Base-by-base conservation (phyloP, 2,888 invertebrate genomes). In the Tortricodes alternella region DNA sequence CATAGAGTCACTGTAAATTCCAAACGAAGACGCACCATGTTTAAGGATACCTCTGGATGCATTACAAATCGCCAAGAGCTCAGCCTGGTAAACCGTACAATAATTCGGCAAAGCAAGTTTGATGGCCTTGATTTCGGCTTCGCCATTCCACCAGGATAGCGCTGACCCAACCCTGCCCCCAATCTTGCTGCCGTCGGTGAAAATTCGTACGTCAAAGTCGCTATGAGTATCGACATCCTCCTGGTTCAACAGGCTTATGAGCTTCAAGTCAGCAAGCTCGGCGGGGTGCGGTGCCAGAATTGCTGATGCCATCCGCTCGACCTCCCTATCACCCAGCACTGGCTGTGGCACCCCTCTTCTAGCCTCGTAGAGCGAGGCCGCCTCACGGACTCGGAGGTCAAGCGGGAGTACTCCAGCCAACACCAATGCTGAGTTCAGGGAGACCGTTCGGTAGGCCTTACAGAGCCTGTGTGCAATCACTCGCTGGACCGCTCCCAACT, bases 71-170 rank as follows among this genome's bases (percentile, higher is more conserved):
- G n/a, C n/a, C n/a, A n/a, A n/a, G n/a, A n/a, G n/a, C n/a, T 27
- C 32, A 2, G 29, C 52, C 48, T 58, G 48, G 38, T 19, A 58
- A 5, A 56, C 59, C 7, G 59, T 52, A 27, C 59, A 59, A 46
- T n/a, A n/a, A n/a, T n/a, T n/a, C n/a, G n/a, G n/a, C n/a, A n/a
- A n/a, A n/a, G n/a, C n/a, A n/a, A n/a, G 24, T 39, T 51, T 53
- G 9, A 11, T 18, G 29, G 35, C 15, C 11, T 41, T 34, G 0
- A 18, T 48, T 15, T 59, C 59, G 24, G 15, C 21, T 1, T 23
- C 37, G 9, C 13, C 21, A 51, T n/a, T n/a, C n/a, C n/a, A n/a
- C n/a, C n/a, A n/a, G n/a, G n/a, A n/a, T n/a, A n/a, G n/a, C n/a
- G n/a, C 24, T 2, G 51, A 50, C 13, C 55, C 55, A 11, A 59